Conservation (phyloP, 2,113 vertebrate genomes). For the Amblyopsis rosae region DNA sequence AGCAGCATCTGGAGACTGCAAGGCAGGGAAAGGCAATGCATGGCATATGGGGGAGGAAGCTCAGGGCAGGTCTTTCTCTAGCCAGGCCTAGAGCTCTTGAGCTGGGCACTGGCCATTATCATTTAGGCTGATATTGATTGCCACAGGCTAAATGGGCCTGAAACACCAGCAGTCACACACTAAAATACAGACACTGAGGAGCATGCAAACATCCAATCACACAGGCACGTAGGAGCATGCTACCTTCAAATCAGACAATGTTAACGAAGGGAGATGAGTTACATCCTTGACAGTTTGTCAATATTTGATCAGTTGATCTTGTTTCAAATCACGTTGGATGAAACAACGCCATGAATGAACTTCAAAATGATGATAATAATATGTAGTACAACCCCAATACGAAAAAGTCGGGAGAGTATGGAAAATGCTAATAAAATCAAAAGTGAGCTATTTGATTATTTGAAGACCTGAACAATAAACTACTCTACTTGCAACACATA, state of each 20-base stretch:
- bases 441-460: too few species aligned
- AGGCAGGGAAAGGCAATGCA: conserved; percentile 31
- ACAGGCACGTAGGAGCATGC: conserved; percentile 24
- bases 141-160: conserved; percentile 52
- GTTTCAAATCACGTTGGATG: conserved; percentile 11
- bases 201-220: conserved; percentile 15
- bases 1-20: conserved; percentile 60
- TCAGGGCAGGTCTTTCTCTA: conserved; percentile 53
- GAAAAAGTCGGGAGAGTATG: too few species aligned
- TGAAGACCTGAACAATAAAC: too few species aligned
- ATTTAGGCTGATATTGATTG: conserved; percentile 70
- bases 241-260: conserved; percentile 41
- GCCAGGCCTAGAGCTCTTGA: conserved; percentile 57
- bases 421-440: too few species aligned
- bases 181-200: conserved; percentile 22
- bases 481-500: too few species aligned
- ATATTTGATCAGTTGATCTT: conserved; percentile 1
- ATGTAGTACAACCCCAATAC: too few species aligned
- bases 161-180: conserved; percentile 42
- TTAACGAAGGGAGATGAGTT: conserved; percentile 24
- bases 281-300: background rate
- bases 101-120: conserved; percentile 53
- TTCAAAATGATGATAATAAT: too few species aligned
- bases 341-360: background rate
- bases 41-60: conserved; percentile 40